phyloP scores from a whole-genome alignment of 2,888 invertebrate species.

The Ormia ochracea region DNA sequence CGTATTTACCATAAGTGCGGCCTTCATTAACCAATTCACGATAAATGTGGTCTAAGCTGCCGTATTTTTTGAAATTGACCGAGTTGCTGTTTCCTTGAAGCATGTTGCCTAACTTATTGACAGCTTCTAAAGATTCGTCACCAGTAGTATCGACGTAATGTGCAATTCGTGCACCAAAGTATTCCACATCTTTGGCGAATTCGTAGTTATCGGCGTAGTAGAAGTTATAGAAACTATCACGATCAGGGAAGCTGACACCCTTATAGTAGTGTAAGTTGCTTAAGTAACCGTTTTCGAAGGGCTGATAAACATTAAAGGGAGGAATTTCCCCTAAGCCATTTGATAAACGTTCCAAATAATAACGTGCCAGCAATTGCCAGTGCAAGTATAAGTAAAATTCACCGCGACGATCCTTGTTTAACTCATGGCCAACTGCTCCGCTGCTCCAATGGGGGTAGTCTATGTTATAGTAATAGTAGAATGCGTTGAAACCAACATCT shows the following conservation, averaged over 20 bases:
- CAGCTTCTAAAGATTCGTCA: slow-evolving; percentile 70
- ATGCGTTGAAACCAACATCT: slow-evolving; percentile 85
- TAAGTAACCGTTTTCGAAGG: slow-evolving; percentile 81
- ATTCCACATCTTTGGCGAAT: slow-evolving; percentile 75
- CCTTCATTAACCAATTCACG: slow-evolving; percentile 79
- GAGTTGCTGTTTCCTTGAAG: slow-evolving; percentile 79
- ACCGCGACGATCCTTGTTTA: slow-evolving; percentile 76
- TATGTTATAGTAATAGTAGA: slow-evolving; percentile 83
- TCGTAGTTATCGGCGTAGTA: slow-evolving; percentile 72
- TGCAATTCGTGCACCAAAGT: slow-evolving; percentile 80
- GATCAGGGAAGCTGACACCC: slow-evolving; percentile 82
- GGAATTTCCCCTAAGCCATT: slow-evolving; percentile 83
- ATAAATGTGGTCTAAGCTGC: slow-evolving; percentile 78
- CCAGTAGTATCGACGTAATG: slow-evolving; percentile 75
- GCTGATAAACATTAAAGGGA: slow-evolving; percentile 79
- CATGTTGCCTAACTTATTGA: slow-evolving; percentile 79
- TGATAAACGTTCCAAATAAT: slow-evolving; percentile 80
- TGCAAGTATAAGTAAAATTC: slow-evolving; percentile 77
- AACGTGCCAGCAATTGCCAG: slow-evolving; percentile 78
- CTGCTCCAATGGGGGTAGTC: slow-evolving; percentile 85
- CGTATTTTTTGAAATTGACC: slow-evolving; percentile 78
- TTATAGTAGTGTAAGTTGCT: slow-evolving; percentile 82
- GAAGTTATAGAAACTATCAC: slow-evolving; percentile 79
- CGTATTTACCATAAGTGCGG: slow-evolving; percentile 69
- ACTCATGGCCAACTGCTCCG: slow-evolving; percentile 74